Conservation (phyloP, 2,888 invertebrate species). For the Hylaea fasciaria region DNA sequence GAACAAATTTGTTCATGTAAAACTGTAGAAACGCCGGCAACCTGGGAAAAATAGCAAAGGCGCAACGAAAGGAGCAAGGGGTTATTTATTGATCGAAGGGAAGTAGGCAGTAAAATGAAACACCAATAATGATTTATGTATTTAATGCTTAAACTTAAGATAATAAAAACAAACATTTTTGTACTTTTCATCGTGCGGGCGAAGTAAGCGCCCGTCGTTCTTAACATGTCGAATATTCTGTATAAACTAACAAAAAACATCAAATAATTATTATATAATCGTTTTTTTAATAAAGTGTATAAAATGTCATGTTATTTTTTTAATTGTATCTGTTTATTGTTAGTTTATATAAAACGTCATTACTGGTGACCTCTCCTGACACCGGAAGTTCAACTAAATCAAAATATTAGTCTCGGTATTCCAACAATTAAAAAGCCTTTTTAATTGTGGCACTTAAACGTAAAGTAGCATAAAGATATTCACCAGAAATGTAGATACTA, state of each 20-base stretch:
- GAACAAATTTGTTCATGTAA: no score
- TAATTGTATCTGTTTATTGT: slow-evolving; percentile 17
- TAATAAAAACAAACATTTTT: slow-evolving; percentile 40
- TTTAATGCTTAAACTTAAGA: slow-evolving; percentile 41
- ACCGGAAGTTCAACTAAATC: no score
- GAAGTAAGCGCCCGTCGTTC: slow-evolving; percentile 21
- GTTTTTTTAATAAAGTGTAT: no score
- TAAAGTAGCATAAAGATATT: slow-evolving; percentile 9
- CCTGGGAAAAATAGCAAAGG: no score
- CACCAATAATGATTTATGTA: slow-evolving; percentile 6
- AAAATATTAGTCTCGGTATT: no score
- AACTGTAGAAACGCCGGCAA: no score
- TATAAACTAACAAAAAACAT: slow-evolving; percentile 29
- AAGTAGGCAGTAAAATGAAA: background rate
- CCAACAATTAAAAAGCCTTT: no score
- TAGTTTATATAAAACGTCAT: slow-evolving; percentile 10
- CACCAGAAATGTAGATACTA: slow-evolving; percentile 28
- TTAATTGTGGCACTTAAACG: no score
- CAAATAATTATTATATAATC: background rate
- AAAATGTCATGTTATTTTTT: background rate
- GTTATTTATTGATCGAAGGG: no score
- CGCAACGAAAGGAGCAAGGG: no score
- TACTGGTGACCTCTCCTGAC: slow-evolving; percentile 4
- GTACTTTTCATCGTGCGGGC: slow-evolving; percentile 33
- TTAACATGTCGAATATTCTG: no score